Percentiles rank a stretch among this genome's conserved stretches.
Evolutionary conservation across 2,113 vertebrate genomes (phyloP).

Genomic region (Toxotes jaculatrix): DNA sequence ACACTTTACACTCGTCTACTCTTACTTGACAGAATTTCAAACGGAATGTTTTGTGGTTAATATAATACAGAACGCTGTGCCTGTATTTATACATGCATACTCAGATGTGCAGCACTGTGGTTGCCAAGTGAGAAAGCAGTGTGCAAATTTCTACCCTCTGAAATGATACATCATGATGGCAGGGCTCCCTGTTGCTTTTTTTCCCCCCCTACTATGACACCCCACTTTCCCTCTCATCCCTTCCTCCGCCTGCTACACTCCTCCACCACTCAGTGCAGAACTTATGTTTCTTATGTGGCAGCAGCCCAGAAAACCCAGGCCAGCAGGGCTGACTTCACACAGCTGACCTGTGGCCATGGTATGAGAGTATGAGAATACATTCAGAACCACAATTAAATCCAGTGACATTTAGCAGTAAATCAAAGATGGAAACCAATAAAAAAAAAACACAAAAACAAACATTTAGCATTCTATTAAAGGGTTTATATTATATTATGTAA

Average conservation of each 20-base stretch:
- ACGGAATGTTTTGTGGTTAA: constrained; percentile 28
- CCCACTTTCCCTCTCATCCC: constrained; percentile 45
- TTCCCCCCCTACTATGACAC: constrained; percentile 41
- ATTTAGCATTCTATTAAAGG: neutral
- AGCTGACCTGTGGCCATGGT: constrained; percentile 28
- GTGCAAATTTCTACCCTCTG: constrained; percentile 33
- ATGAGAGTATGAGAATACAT: constrained; percentile 35
- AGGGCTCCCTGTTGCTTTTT: constrained; percentile 48
- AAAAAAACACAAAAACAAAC: neutral
- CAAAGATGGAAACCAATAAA: constrained; percentile 12
- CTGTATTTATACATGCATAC: constrained; percentile 27
- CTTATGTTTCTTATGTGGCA: constrained; percentile 54
- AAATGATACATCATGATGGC: constrained; percentile 45
- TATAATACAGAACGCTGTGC: constrained; percentile 10
- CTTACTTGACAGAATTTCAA: constrained; percentile 42
- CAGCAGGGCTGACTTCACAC: constrained; percentile 28
- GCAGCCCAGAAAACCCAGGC: constrained; percentile 53
- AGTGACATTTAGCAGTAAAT: constrained; percentile 22
- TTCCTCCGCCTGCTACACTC: constrained; percentile 31
- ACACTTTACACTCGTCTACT: constrained; percentile 9
- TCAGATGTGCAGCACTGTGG: constrained; percentile 58
- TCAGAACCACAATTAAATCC: constrained; percentile 28
- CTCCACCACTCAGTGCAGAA: constrained; percentile 26
- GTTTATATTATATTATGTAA: neutral
- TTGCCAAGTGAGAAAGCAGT: constrained; percentile 36